These are phyloP conservation scores for Oncorhynchus mykiss DNA, from an alignment of 2,113 vertebrate species.

Conservation along the genomic window DNA sequence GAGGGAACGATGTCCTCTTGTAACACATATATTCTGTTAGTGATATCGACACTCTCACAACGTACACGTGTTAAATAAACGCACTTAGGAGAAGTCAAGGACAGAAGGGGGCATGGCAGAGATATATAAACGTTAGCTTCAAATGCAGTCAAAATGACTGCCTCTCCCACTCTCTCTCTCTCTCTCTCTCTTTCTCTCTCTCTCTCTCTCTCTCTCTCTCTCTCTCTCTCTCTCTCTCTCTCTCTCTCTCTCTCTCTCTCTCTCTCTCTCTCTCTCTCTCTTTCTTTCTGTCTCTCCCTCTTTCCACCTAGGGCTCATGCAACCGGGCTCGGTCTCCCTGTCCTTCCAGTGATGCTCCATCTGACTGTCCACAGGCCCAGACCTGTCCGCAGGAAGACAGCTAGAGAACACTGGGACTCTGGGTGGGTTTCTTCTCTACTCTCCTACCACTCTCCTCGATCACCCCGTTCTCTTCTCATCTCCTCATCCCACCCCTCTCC, in stretches of 20 bases:
- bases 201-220: not conserved
- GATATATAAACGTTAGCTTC: too few species aligned
- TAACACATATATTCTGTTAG: too few species aligned
- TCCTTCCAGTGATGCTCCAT: constrained; percentile 14
- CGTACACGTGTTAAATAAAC: too few species aligned
- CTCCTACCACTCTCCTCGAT: not conserved
- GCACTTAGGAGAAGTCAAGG: too few species aligned
- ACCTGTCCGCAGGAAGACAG: constrained; percentile 60
- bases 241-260: not conserved
- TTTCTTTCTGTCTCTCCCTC: not conserved
- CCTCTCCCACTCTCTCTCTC: not conserved
- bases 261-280: not conserved
- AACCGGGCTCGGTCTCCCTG: constrained; percentile 41
- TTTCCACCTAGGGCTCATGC: constrained; percentile 41
- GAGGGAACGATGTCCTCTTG: too few species aligned
- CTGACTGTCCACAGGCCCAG: constrained; percentile 46
- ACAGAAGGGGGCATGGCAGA: too few species aligned
- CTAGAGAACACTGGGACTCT: constrained; percentile 51
- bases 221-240: not conserved
- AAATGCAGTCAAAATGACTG: too few species aligned
- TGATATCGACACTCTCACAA: too few species aligned
- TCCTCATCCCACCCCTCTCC: not conserved
- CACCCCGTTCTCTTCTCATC: constrained; percentile 9
- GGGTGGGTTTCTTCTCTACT: constrained; percentile 25
- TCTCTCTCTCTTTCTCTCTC: too few species aligned